A percentile compares a stretch with the other conserved stretches of the same genome.
Conservation (phyloP, 1,140 invertebrate genomes). For the Drosophila sproati region DNA sequence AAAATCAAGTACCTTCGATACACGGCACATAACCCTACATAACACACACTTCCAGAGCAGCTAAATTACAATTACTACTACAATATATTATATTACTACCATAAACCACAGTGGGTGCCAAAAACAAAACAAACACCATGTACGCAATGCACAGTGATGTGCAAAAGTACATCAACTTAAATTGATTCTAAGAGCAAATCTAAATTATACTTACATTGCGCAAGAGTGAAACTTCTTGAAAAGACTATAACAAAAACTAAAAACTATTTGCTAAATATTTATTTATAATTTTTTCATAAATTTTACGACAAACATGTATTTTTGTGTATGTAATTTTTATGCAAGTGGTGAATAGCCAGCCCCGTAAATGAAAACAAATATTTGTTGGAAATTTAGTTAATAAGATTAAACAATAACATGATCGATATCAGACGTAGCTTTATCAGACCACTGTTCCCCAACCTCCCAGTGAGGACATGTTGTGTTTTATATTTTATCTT, state of each 20-base stretch:
- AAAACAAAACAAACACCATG: conserved; percentile 43
- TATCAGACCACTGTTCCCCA: conserved; percentile 48
- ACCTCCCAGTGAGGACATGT: conserved; percentile 17
- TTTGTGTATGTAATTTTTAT: conserved; percentile 57
- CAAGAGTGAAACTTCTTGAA: conserved; percentile 73
- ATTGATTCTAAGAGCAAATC: conserved; percentile 44
- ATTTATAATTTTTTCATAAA: conserved; percentile 76
- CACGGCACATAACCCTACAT: conserved; percentile 13
- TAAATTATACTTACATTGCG: conserved; percentile 50
- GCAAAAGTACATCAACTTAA: conserved; percentile 40
- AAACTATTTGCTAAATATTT: conserved; percentile 82
- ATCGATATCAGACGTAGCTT: conserved; percentile 76
- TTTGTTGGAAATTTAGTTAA: conserved; percentile 71
- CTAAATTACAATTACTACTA: conserved; percentile 11
- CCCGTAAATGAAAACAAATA: conserved; percentile 28
- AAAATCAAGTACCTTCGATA: conserved; percentile 53
- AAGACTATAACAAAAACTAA: conserved; percentile 66
- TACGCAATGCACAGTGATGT: conserved; percentile 16
- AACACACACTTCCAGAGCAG: conserved; percentile 35
- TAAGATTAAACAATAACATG: conserved; percentile 59
- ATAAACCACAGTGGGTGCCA: conserved; percentile 68
- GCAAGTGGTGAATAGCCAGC: conserved; percentile 17
- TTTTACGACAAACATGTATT: conserved; percentile 56
- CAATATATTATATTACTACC: conserved; percentile 4
- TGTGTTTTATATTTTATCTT: conserved; percentile 45